A percentile compares a stretch with the other conserved stretches of the same genome.
Conservation (phyloP, 2,888 invertebrate genomes). For the Autographa pulchrina region DNA sequence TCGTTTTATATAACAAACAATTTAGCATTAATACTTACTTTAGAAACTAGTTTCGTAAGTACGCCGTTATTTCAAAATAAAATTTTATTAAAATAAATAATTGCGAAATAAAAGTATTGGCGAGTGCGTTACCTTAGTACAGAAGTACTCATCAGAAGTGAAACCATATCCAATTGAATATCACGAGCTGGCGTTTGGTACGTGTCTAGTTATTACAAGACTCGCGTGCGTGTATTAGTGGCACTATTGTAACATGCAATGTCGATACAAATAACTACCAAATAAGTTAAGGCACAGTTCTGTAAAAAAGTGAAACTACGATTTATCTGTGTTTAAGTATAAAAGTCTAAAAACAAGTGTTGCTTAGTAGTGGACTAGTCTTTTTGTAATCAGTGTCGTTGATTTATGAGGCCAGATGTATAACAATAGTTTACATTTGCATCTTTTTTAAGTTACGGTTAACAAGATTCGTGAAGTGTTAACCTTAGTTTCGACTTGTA, state of each 20-base stretch:
- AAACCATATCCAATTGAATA: conserved; percentile 85
- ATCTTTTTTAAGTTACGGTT: conserved; percentile 10
- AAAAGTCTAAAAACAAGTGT: conserved; percentile 18
- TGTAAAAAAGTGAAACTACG: conserved; percentile 58
- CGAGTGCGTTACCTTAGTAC: conserved; percentile 57
- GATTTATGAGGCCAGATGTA: conserved; percentile 17
- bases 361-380: conserved; percentile 8
- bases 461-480: conserved; percentile 18
- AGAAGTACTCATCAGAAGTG: conserved; percentile 79
- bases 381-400: conserved; percentile 7
- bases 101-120: conserved; percentile 36
- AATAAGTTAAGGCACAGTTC: conserved; percentile 44
- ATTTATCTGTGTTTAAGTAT: conserved; percentile 32
- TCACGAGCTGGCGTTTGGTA: conserved; percentile 80
- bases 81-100: conserved; percentile 22
- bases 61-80: conserved; percentile 6
- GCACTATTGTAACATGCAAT: conserved; percentile 77
- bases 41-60: conserved; percentile 1
- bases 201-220: conserved; percentile 76
- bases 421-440: conserved; percentile 12
- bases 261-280: conserved; percentile 64
- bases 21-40: neutral
- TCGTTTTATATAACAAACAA: neutral
- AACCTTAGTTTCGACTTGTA: conserved; percentile 20
- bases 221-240: conserved; percentile 79